phyloP scores from a whole-genome alignment of 2,797 vertebrate genomes.

The Protosalanx chinensis region DNA sequence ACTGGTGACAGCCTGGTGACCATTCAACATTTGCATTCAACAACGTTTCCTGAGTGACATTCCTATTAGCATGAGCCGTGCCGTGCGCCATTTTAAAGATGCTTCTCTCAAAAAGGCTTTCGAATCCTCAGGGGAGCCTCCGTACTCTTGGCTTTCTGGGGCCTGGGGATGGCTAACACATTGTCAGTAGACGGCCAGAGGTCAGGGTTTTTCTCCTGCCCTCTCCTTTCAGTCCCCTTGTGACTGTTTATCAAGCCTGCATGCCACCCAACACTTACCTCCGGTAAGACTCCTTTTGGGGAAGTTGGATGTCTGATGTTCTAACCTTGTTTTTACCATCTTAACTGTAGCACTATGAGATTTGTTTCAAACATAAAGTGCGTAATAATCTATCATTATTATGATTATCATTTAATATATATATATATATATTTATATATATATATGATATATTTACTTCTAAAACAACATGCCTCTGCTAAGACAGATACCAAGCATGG shows the following conservation, averaged over 20 bases:
- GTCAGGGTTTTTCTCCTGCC: constrained; percentile 55
- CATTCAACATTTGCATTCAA: constrained; percentile 38
- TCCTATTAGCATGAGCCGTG: constrained; percentile 36
- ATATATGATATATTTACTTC: not conserved
- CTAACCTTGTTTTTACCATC: no score
- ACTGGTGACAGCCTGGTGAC: constrained; percentile 48
- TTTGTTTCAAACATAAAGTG: no score
- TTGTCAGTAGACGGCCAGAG: constrained; percentile 62
- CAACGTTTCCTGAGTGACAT: constrained; percentile 66
- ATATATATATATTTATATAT: no score
- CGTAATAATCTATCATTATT: no score
- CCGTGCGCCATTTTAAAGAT: constrained; percentile 57
- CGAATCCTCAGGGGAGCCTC: constrained; percentile 47
- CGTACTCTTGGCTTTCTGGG: constrained; percentile 43
- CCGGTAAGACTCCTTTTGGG: not conserved
- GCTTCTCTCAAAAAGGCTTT: constrained; percentile 59
- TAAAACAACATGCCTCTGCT: not conserved
- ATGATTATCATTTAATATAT: no score
- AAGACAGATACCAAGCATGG: not conserved
- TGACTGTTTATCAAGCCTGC: constrained; percentile 49
- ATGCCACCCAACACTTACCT: constrained; percentile 49
- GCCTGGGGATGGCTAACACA: constrained; percentile 41
- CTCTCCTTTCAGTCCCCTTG: constrained; percentile 43
- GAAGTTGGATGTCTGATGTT: no score
- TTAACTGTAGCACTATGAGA: no score